Base-by-base conservation (phyloP, 2,113 vertebrate species). In the Petrocephalus zakoni region DNA sequence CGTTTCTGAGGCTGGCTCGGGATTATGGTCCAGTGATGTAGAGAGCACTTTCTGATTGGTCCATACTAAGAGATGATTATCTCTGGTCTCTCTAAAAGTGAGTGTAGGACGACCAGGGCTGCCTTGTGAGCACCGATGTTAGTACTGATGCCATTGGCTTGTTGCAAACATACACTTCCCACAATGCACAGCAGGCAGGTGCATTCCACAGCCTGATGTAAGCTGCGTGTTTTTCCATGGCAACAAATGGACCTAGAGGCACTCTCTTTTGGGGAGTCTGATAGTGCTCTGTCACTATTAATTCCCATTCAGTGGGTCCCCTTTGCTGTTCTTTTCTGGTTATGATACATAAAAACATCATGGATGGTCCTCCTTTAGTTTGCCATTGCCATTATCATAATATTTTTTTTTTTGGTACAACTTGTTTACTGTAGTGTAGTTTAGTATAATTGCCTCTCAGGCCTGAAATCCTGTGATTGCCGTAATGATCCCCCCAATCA, bases 121-220 rank as follows among this genome's bases (percentile, higher is more conserved):
- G 49, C 29, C 6, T 86, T 86, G 21, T 34, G 22, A 34, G 5
- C 82, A 52, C 46, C 29, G 51, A 52, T 2, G 46, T 85, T 86
- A 55, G 51, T 42, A 8, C 72, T 56, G 15, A 49, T 25, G 6
- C 55, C 49, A 81, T 56, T 47, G 8, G 52, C 34, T 49, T 5
- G 25, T n/a, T 5, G 8, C 49, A 21, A 47, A 19, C 19, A 61
- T 64, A 42, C 58, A 72, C 19, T 72, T 86, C n/a, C 61, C 52
- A 89, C 88, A 89, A 53, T 87, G 37, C 68, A 58, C 78, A 53
- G 82, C 61, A 75, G 64, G 51, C 49, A 34, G 49, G 46, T 85
- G n/a, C 53, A 52, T 51, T 85, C 29, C n/a, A 34, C 85, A 58
- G 52, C 52, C 29, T 21, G 53, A 58, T 56, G 6, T 87, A 37